These are phyloP conservation scores for Acridotheres tristis DNA, from an alignment of 2,797 vertebrate species.

Conservation along the genomic window DNA sequence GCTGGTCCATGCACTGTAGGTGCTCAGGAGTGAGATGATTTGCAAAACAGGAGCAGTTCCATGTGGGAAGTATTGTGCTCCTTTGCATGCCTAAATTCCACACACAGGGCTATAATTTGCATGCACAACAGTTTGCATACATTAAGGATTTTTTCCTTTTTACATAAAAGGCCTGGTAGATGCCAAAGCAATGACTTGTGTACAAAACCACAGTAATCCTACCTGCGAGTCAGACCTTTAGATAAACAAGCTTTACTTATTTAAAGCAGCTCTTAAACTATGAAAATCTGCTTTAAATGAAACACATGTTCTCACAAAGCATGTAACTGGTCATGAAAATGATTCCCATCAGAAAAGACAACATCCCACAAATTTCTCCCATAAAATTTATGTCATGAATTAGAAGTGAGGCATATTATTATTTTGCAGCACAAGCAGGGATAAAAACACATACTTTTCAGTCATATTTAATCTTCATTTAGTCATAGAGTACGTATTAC, in stretches of 20 bases:
- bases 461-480: background rate
- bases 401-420: background rate
- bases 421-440: background rate
- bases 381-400: background rate
- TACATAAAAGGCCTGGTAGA: background rate
- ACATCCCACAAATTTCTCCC: background rate
- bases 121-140: conserved; percentile 4
- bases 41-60: background rate
- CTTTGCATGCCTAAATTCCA: conserved; percentile 9
- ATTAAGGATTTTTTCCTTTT: background rate
- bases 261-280: background rate
- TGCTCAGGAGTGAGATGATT: background rate
- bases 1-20: background rate
- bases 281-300: conserved; percentile 15
- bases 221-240: conserved; percentile 42
- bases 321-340: background rate
- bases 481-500: background rate
- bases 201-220: conserved; percentile 10
- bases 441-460: background rate
- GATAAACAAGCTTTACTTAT: conserved; percentile 1
- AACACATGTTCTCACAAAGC: background rate
- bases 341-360: background rate
- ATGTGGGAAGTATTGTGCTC: background rate
- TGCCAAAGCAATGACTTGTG: conserved; percentile 1
- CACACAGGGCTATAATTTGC: background rate